These are phyloP conservation scores for Drepanosiphum platanoidis DNA, from an alignment of 2,888 invertebrate genomes.

Conservation along the genomic window DNA sequence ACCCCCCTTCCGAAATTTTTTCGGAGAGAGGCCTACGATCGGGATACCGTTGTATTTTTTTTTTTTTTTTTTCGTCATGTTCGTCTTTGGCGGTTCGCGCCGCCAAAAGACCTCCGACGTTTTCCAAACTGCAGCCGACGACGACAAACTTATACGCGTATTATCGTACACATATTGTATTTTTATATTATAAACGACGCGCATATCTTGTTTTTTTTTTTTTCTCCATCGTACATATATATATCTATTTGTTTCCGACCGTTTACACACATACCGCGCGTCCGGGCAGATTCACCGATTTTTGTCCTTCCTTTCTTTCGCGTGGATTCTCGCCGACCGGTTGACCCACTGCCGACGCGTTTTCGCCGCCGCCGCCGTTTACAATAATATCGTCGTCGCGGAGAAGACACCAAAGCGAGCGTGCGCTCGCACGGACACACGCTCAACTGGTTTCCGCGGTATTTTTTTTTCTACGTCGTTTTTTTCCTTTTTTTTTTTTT, in stretches of 20 bases:
- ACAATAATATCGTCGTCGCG: neutral
- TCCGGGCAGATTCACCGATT: slow-evolving; percentile 19
- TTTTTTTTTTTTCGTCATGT: no score
- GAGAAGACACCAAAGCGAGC: neutral
- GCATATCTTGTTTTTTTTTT: neutral
- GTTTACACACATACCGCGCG: no score
- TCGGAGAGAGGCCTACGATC: slow-evolving; percentile 27
- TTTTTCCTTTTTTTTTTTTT: neutral
- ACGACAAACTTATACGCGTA: slow-evolving; percentile 9
- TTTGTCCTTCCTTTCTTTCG: neutral
- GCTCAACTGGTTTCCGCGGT: slow-evolving; percentile 35
- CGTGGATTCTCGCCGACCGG: slow-evolving; percentile 25
- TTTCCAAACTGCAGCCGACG: neutral
- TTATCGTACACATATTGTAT: neutral
- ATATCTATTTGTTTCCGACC: neutral
- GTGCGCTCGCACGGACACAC: neutral
- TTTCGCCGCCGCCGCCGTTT: neutral
- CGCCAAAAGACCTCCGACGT: slow-evolving; percentile 22
- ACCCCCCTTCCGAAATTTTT: slow-evolving; percentile 7
- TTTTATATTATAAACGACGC: no score
- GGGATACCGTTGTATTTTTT: no score
- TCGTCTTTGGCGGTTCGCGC: slow-evolving; percentile 8
- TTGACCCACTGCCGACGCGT: slow-evolving; percentile 30
- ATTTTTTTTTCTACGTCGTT: slow-evolving; percentile 8
- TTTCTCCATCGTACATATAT: neutral